Base-by-base conservation (phyloP, 2,797 vertebrate species). In the Bufotes viridis region DNA sequence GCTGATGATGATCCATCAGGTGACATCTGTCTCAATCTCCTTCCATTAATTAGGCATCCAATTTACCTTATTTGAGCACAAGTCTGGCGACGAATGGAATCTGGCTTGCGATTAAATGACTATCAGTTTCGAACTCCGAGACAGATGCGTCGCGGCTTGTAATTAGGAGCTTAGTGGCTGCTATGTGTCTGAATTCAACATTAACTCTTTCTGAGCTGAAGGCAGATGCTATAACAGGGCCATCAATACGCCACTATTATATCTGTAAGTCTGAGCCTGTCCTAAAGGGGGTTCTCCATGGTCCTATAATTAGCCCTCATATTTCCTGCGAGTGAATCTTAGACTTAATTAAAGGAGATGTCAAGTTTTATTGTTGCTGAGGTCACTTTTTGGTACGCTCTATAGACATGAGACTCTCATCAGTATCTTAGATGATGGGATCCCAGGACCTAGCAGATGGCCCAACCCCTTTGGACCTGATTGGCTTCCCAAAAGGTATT, bases 51-150 rank as follows among this genome's bases (percentile, higher is more conserved):
- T 88, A 80, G 22, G 20, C 29, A n/a, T 61, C 60, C 29, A 84
- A 88, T 80, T 84, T 79, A 63, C 15, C 42, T 70, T 20, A n/a
- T 76, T 51, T 76, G 42, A 76, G 20, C 3, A 8, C n/a, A 76
- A 76, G 53, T 76, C 20, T 51, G 74, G 74, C 42, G 12, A 88
- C 60, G 80, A 79, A 84, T 88, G 17, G 69, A 26, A 70, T 42
- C 29, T 63, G 70, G 81, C 53, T 84, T 69, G 82, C 53, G 5
- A 79, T 72, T 88, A 88, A 88, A 67, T 79, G 63, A 60, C 15
- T 26, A 29, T 69, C 60, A 67, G 63, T 69, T 20, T 26, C 24
- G 8, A 34, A 29, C 49, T 53, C 20, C 0, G 74, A 29, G 87
- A 51, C 58, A 53, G 78, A 42, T 42, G 29, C 10, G 22, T 60